phyloP scores from a whole-genome alignment of 2,797 vertebrate species.

The Ctenochaetus hawaiiensis region DNA sequence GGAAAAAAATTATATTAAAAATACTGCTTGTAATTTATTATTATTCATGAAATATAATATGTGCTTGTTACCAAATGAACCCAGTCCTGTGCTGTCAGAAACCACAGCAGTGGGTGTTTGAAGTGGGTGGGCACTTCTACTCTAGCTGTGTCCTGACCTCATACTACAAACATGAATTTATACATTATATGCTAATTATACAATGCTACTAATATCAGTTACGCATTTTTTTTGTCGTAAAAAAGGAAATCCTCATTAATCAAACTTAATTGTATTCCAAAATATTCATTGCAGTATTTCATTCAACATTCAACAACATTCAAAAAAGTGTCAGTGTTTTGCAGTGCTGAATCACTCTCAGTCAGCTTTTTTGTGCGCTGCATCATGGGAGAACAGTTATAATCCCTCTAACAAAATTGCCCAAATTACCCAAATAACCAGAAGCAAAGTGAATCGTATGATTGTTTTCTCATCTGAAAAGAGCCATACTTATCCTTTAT shows the following conservation, averaged over 20 bases:
- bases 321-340: not conserved
- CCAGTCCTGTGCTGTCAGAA: conserved; percentile 9
- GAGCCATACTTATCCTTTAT: too few species aligned
- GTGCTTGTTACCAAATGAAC: not conserved
- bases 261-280: not conserved
- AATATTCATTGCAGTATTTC: not conserved
- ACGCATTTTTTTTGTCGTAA: not conserved
- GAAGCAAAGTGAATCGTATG: too few species aligned
- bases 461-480: not conserved
- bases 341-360: not conserved
- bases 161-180: not conserved
- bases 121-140: not conserved
- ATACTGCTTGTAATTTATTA: conserved; percentile 11
- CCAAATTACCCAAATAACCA: too few species aligned
- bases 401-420: too few species aligned
- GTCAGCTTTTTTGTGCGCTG: not conserved
- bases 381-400: not conserved
- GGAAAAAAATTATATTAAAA: conserved; percentile 8
- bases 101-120: not conserved
- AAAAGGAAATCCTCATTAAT: not conserved
- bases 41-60: conserved; percentile 17
- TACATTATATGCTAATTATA: not conserved
- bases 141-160: not conserved
- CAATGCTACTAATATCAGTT: not conserved
- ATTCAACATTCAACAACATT: too few species aligned